Conservation (phyloP, 2,888 invertebrate species). For the Luffia ferchaultella region DNA sequence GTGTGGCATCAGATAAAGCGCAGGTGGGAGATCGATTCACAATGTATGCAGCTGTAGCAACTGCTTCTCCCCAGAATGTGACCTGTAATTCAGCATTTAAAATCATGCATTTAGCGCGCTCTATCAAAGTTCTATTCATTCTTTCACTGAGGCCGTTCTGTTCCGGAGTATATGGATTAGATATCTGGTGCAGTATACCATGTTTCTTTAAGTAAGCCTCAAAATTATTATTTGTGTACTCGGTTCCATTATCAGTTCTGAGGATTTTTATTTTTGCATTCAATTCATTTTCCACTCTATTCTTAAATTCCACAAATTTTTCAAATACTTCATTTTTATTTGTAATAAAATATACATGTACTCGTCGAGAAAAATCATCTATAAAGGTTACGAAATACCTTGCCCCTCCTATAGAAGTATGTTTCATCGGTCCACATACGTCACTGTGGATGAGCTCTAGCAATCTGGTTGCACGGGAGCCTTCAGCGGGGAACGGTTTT, state of each 20-base stretch:
- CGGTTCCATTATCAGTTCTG: neutral
- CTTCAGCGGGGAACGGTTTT: slow-evolving; percentile 2
- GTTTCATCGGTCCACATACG: slow-evolving; percentile 1
- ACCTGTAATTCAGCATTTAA: neutral
- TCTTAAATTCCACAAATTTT: neutral
- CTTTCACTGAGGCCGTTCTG: slow-evolving; percentile 27
- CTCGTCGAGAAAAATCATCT: neutral
- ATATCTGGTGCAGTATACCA: slow-evolving; percentile 19
- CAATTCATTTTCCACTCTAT: neutral
- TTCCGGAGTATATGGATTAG: slow-evolving; percentile 21
- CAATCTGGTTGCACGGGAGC: slow-evolving; percentile 1
- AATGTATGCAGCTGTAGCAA: slow-evolving; percentile 8
- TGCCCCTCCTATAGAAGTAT: neutral
- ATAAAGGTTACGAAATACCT: slow-evolving; percentile 1
- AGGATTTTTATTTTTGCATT: slow-evolving; percentile 1
- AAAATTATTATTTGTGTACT: neutral
- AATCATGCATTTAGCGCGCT: slow-evolving; percentile 11
- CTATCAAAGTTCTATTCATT: slow-evolving; percentile 14
- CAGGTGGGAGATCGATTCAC: slow-evolving; percentile 10
- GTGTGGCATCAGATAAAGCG: slow-evolving; percentile 2
- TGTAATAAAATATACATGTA: neutral
- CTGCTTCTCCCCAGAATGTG: slow-evolving; percentile 10
- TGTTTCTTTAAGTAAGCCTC: neutral
- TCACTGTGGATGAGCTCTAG: neutral
- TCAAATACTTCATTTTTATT: slow-evolving; percentile 1